These are phyloP conservation scores for Sitta carolinensis DNA, from an alignment of 2,797 vertebrate genomes.

Conservation along the genomic window DNA sequence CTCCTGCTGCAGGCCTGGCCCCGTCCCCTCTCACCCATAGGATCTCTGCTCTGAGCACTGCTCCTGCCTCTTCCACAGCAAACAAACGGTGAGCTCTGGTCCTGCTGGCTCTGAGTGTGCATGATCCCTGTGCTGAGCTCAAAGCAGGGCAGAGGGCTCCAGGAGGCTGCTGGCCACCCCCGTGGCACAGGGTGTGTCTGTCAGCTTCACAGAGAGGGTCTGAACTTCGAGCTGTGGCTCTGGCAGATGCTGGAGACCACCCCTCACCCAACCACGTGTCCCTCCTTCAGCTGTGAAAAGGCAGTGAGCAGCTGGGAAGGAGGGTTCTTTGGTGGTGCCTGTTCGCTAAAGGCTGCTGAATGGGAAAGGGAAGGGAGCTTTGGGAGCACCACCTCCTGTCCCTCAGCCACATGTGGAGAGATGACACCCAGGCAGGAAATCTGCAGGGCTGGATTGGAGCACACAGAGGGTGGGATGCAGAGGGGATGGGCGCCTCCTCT, in stretches of 20 bases:
- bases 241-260: not conserved
- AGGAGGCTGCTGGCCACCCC: rapidly evolving
- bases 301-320: rapidly evolving
- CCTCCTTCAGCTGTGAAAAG: not conserved
- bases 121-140: rapidly evolving
- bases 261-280: rapidly evolving
- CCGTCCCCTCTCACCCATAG: not conserved
- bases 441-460: not conserved
- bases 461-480: not conserved
- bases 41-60: rapidly evolving
- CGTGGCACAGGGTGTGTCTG: not conserved
- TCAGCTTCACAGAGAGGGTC: not conserved
- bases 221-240: rapidly evolving
- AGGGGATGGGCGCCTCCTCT: not conserved
- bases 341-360: not conserved
- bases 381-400: not conserved
- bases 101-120: rapidly evolving
- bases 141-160: rapidly evolving
- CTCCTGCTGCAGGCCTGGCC: rapidly evolving
- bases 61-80: not conserved
- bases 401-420: rapidly evolving
- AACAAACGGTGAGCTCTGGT: not conserved
- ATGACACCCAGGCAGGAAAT: rapidly evolving
- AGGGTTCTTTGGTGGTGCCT: not conserved
- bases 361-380: not conserved